These are phyloP conservation scores for Sclerodermus sp. DNA, from an alignment of 2,888 invertebrate genomes.

Conservation along the genomic window DNA sequence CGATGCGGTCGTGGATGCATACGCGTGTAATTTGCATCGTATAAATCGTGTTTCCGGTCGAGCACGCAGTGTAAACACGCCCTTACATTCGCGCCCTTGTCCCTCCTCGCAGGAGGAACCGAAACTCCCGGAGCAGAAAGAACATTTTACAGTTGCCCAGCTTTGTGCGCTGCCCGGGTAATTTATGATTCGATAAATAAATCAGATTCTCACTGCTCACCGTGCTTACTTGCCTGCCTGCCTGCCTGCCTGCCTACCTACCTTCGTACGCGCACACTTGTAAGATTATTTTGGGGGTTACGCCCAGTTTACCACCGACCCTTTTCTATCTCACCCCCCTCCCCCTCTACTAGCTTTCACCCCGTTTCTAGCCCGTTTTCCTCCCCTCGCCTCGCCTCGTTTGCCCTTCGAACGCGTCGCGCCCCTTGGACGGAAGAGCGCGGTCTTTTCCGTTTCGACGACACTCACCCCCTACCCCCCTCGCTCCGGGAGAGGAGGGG, in stretches of 20 bases:
- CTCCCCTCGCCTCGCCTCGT: too few species aligned
- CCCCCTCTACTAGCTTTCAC: too few species aligned
- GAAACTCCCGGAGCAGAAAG: not conserved
- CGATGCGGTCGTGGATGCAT: constrained; percentile 9
- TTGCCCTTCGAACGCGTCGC: too few species aligned
- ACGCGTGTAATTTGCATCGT: constrained; percentile 54
- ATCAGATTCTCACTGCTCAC: constrained; percentile 37
- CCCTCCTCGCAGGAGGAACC: constrained; percentile 18
- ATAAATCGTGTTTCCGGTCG: constrained; percentile 54
- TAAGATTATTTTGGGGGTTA: constrained; percentile 40
- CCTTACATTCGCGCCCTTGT: constrained; percentile 42
- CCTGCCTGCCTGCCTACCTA: constrained; percentile 8
- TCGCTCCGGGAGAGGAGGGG: too few species aligned
- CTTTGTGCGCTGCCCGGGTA: constrained; percentile 43
- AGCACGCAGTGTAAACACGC: constrained; percentile 54
- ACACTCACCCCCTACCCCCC: too few species aligned
- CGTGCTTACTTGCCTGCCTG: constrained; percentile 6
- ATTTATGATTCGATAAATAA: constrained; percentile 55
- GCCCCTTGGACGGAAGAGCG: too few species aligned
- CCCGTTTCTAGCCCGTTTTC: too few species aligned
- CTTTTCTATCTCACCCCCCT: too few species aligned
- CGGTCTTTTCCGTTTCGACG: too few species aligned
- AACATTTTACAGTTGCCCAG: constrained; percentile 17
- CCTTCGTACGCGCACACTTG: constrained; percentile 34
- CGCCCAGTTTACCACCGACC: constrained; percentile 26